A percentile compares a stretch with the other conserved stretches of the same genome.
phyloP scores from a whole-genome alignment of 2,888 invertebrate genomes.

The Drosophila tanythrix region DNA sequence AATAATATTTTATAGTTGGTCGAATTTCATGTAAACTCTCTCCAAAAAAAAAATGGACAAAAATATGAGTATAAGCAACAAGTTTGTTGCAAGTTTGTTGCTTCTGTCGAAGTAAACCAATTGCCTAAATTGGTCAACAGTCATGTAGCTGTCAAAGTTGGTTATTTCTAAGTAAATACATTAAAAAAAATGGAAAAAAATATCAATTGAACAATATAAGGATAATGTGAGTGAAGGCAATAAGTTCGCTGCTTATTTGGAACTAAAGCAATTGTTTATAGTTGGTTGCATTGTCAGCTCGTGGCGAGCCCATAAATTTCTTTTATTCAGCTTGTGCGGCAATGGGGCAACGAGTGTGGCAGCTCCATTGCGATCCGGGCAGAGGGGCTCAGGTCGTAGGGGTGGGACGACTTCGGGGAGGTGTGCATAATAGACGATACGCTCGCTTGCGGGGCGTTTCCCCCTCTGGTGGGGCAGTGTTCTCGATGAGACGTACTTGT shows the following conservation, averaged over 20 bases:
- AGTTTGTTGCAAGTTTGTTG: background rate
- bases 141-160: background rate
- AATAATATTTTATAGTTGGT: constrained; percentile 1
- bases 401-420: constrained; percentile 88
- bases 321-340: constrained; percentile 60
- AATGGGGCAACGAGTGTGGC: constrained; percentile 16
- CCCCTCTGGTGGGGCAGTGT: constrained; percentile 61
- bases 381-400: constrained; percentile 61
- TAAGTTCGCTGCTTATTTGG: background rate
- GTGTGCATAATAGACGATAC: constrained; percentile 90
- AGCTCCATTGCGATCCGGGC: constrained; percentile 51
- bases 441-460: constrained; percentile 72
- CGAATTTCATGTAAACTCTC: too few species aligned
- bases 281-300: constrained; percentile 22
- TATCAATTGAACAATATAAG: background rate
- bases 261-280: constrained; percentile 18
- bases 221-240: constrained; percentile 25
- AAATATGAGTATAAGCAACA: background rate
- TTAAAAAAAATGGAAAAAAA: background rate
- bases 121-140: constrained; percentile 36
- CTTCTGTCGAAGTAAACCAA: background rate
- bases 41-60: background rate
- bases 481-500: constrained; percentile 53
- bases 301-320: constrained; percentile 46
- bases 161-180: background rate